A percentile compares a stretch with the other conserved stretches of the same genome.
These are phyloP conservation scores for Mesocentrotus franciscanus DNA, from an alignment of 53 echinoderm and acorn worm species.

Conservation along the genomic window DNA sequence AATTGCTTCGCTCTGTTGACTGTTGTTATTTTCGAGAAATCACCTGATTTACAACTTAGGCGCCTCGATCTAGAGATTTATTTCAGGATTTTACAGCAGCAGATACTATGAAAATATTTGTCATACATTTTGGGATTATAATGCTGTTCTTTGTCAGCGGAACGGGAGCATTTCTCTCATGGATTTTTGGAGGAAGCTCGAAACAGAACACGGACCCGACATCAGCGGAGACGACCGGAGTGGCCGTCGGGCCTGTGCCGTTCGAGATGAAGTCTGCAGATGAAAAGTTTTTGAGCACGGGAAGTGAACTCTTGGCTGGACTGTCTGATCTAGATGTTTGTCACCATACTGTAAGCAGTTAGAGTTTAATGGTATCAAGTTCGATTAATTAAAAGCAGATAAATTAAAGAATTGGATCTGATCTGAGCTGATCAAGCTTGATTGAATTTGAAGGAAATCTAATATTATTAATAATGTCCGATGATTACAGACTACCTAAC, in stretches of 20 bases:
- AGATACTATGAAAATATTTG: not conserved
- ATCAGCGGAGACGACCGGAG: conserved; percentile 2
- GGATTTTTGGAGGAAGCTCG: conserved; percentile 45
- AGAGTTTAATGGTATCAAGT: not conserved
- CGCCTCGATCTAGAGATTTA: too few species aligned
- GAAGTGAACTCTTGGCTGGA: conserved; percentile 83
- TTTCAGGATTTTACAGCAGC: too few species aligned
- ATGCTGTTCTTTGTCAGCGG: not conserved
- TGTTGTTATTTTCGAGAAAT: too few species aligned
- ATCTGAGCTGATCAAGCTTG: too few species aligned
- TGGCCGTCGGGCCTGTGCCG: conserved; percentile 70
- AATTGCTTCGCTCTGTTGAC: not conserved
- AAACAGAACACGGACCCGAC: not conserved
- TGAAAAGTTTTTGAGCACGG: conserved; percentile 82
- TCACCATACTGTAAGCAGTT: conserved; percentile 80
- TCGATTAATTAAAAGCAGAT: too few species aligned
- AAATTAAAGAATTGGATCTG: too few species aligned
- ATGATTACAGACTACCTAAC: too few species aligned
- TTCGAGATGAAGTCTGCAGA: conserved; percentile 95
- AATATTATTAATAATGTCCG: too few species aligned
- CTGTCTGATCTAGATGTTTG: conserved; percentile 91
- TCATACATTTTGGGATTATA: not conserved
- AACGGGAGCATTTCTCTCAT: conserved; percentile 42
- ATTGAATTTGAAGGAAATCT: too few species aligned
- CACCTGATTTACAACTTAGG: too few species aligned